Base-by-base conservation (phyloP, 2,113 vertebrate genomes). In the Ascaphus truei region DNA sequence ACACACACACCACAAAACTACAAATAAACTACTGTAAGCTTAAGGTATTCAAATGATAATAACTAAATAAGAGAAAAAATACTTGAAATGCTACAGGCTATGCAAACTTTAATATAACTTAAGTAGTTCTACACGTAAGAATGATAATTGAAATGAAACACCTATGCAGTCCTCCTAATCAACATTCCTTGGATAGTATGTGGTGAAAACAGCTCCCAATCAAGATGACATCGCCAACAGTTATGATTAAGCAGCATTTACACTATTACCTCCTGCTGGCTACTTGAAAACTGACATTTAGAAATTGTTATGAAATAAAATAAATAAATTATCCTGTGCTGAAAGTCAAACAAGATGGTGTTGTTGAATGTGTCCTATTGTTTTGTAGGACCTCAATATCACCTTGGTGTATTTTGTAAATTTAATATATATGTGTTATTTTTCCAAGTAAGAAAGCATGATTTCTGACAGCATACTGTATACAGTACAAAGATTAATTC, bases 181-280 rank as follows among this genome's bases (percentile, higher is more conserved):
- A 68, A 68, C 52, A 27, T 58, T 31, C 39, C 48, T 55, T 47
- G 23, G 43, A 9, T 47, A 8, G 8, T 47, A 11, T 47, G 20
- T 47, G 43, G 20, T 13, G 41, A 34, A 58, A 58, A 48, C 27
- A 58, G 30, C 53, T 48, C 58, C 53, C 26, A 68, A 68, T 68
- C 65, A 68, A 68, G 39, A 20, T 6, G 34, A 8, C 22, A 68
- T 68, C 58, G 41, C 65, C 53, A 48, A 58, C 10, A 41, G 53
- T 48, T 47, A 48, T 58, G 65, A 58, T 58, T 68, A 58, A 18
- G 16, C 29, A 47, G 39, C 39, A 58, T 48, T 34, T 57, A 36
- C 41, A 33, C 53, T 22, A 48, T 68, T 58, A 48, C 65, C 65
- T 48, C 65, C 65, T 26, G 65, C 41, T 58, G 53, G 58, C 57